Conservation (phyloP, 1,140 invertebrate genomes). For the Holotrichia oblita region DNA sequence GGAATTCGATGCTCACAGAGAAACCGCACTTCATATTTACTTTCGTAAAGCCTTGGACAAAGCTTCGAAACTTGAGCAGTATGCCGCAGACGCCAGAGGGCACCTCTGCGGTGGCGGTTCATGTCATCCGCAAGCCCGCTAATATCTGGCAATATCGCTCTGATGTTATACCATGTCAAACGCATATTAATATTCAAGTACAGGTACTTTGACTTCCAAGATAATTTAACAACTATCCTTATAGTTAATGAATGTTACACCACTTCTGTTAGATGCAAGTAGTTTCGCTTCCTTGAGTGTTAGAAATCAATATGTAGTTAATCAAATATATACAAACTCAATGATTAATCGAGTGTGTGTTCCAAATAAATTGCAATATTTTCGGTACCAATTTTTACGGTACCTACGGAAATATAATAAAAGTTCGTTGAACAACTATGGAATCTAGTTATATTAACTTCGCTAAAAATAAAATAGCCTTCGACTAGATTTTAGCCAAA, state of each 20-base stretch:
- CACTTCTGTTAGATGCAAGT: background rate
- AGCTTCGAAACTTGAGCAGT: conserved; percentile 47
- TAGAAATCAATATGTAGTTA: too few species aligned
- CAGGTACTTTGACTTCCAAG: conserved; percentile 26
- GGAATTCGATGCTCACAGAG: conserved; percentile 41
- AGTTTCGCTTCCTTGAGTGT: too few species aligned
- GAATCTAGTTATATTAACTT: too few species aligned
- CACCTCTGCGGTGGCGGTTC: conserved; percentile 43
- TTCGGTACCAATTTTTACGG: too few species aligned
- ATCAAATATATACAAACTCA: too few species aligned
- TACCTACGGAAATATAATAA: too few species aligned
- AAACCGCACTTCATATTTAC: conserved; percentile 50
- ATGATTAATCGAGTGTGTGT: too few species aligned
- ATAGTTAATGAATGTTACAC: background rate
- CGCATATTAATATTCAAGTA: conserved; percentile 29
- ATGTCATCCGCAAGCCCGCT: conserved; percentile 48
- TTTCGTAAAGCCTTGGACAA: conserved; percentile 47
- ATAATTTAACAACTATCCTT: background rate
- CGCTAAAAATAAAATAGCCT: too few species aligned
- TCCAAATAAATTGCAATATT: too few species aligned
- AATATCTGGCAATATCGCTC: conserved; percentile 35
- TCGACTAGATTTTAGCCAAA: too few species aligned
- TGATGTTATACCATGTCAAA: conserved; percentile 37
- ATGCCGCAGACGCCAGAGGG: conserved; percentile 46
- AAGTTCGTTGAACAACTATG: too few species aligned